A percentile compares a stretch with the other conserved stretches of the same genome.
Evolutionary conservation across 2,888 invertebrate species (phyloP).

Genomic region (Cataglyphis altisquamis): DNA sequence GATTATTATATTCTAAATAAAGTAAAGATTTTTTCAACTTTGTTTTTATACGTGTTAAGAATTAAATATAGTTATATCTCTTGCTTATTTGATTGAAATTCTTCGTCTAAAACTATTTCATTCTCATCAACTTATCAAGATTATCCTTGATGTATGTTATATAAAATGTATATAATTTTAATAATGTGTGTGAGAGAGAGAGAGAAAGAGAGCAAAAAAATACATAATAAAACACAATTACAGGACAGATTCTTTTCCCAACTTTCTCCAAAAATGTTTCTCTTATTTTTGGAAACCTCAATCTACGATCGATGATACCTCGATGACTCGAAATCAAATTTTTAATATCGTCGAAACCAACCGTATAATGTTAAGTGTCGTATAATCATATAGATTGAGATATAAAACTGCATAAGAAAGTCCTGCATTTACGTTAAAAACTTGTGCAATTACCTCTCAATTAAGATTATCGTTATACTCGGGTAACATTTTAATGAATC

Average conservation of each 20-base stretch:
- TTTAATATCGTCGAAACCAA: neutral
- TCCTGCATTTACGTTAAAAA: neutral
- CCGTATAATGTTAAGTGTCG: neutral
- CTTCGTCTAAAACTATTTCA: conserved; percentile 1
- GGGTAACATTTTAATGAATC: conserved; percentile 5
- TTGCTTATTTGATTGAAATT: neutral
- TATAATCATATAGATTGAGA: neutral
- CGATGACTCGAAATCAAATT: neutral
- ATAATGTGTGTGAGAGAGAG: conserved; percentile 1
- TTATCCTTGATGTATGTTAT: neutral
- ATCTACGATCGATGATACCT: neutral
- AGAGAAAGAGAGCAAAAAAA: neutral
- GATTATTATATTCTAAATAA: neutral
- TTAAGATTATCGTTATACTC: conserved; percentile 21
- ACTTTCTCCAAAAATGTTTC: neutral
- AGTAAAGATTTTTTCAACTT: neutral
- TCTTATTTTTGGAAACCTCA: neutral
- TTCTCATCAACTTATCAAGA: conserved; percentile 10
- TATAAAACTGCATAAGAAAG: neutral
- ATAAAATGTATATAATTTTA: conserved; percentile 36
- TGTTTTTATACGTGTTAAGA: neutral
- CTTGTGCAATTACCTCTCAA: neutral
- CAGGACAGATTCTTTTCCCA: neutral
- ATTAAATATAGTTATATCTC: neutral
- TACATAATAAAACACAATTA: neutral